Conservation (phyloP, 2,888 invertebrate species). For the Callinectes sapidus region DNA sequence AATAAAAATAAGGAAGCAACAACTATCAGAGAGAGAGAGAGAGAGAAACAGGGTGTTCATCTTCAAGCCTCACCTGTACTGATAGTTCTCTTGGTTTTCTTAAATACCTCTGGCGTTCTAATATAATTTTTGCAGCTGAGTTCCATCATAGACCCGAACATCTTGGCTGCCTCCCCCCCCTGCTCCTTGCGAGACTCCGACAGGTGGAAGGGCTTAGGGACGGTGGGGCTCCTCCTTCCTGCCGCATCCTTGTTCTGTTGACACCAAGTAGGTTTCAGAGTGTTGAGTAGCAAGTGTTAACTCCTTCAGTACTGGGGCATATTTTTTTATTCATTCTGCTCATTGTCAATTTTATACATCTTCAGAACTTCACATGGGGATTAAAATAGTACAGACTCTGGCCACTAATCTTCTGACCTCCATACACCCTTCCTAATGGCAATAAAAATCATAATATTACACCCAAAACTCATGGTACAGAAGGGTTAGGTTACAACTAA, state of each 20-base stretch:
- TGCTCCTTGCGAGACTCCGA: constrained; percentile 67
- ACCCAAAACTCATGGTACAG: too few relatives aligned
- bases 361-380: too few relatives aligned
- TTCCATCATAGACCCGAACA: constrained; percentile 81
- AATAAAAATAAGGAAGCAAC: background rate
- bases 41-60: background rate
- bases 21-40: background rate
- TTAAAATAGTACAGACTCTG: too few relatives aligned
- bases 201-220: constrained; percentile 75
- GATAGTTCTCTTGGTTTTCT: constrained; percentile 74
- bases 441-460: too few relatives aligned
- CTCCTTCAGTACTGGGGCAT: too few relatives aligned
- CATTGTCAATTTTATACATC: too few relatives aligned
- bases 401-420: too few relatives aligned
- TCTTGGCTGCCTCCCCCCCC: constrained; percentile 38
- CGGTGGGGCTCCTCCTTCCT: constrained; percentile 72
- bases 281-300: too few relatives aligned
- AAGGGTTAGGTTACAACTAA: too few relatives aligned
- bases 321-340: too few relatives aligned
- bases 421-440: too few relatives aligned
- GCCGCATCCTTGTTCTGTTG: constrained; percentile 38
- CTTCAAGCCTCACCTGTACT: background rate
- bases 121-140: constrained; percentile 79
- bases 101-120: constrained; percentile 81
- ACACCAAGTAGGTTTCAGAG: background rate